These are phyloP conservation scores for Lagopus muta DNA, from an alignment of 2,113 vertebrate genomes.

Conservation along the genomic window DNA sequence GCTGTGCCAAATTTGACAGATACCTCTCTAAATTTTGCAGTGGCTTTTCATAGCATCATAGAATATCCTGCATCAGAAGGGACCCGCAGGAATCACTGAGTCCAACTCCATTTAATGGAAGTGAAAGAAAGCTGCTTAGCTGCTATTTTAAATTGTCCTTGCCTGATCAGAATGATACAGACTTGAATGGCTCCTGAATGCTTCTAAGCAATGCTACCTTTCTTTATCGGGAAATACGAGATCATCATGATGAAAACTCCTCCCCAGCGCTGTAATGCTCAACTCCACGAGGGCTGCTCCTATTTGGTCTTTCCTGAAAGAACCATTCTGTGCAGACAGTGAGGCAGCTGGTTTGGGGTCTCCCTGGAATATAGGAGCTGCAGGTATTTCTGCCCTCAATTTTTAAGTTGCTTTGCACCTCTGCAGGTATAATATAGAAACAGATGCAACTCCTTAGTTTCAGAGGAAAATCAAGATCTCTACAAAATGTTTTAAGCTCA, in stretches of 20 bases:
- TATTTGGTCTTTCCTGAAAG: not conserved
- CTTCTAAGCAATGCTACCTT: not conserved
- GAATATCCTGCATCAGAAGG: not conserved
- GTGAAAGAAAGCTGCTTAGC: not conserved
- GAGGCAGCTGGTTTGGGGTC: not conserved
- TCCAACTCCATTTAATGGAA: not conserved
- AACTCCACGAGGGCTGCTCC: not conserved
- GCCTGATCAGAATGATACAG: not conserved
- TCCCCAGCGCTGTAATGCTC: not conserved
- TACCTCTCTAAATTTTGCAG: not conserved
- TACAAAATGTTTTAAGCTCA: accelerated
- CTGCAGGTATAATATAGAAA: not conserved
- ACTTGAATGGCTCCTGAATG: not conserved
- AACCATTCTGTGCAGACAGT: not conserved
- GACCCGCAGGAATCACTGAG: not conserved
- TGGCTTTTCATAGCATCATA: not conserved
- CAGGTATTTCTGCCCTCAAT: not conserved
- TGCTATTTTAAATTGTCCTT: not conserved
- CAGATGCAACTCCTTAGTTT: not conserved
- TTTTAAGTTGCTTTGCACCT: not conserved
- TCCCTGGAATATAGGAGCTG: not conserved
- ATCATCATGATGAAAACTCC: not conserved
- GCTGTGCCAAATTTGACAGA: not conserved
- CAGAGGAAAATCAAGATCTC: not conserved
- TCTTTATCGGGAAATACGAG: not conserved